Evolutionary conservation across 1,140 invertebrate species (phyloP).

Genomic region (Tetranychus urticae): DNA sequence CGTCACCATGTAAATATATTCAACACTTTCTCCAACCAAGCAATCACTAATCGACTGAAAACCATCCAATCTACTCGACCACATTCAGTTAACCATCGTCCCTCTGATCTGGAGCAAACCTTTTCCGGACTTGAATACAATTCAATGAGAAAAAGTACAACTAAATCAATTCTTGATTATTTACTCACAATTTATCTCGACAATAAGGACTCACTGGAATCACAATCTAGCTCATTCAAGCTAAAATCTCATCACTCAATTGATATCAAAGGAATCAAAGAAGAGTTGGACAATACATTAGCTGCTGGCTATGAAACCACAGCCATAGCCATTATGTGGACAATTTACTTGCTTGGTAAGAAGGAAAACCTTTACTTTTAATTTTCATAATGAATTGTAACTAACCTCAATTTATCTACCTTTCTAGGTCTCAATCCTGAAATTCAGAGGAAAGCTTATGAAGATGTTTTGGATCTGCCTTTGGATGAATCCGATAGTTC

Average conservation of each 20-base stretch:
- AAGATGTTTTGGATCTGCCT: no score
- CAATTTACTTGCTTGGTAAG: slow-evolving; percentile 7
- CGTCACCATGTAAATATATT: not conserved
- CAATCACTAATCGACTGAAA: not conserved
- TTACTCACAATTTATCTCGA: not conserved
- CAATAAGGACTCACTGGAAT: not conserved
- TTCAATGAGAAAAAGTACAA: not conserved
- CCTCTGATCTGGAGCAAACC: not conserved
- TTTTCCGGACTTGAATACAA: not conserved
- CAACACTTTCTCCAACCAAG: not conserved
- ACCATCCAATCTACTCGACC: not conserved
- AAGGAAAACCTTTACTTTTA: not conserved
- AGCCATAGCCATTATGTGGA: slow-evolving; percentile 9
- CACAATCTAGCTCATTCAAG: not conserved
- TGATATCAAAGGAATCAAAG: slow-evolving; percentile 3
- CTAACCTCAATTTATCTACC: no score
- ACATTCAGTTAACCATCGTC: not conserved
- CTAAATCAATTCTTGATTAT: not conserved
- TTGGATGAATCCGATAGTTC: no score
- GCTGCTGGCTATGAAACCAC: slow-evolving; percentile 15
- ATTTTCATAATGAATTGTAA: no score
- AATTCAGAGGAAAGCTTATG: no score
- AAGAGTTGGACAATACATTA: slow-evolving; percentile 22
- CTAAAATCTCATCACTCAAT: not conserved
- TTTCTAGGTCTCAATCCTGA: no score